Conservation (phyloP, 2,888 invertebrate species). For the Isoperla grammatica region DNA sequence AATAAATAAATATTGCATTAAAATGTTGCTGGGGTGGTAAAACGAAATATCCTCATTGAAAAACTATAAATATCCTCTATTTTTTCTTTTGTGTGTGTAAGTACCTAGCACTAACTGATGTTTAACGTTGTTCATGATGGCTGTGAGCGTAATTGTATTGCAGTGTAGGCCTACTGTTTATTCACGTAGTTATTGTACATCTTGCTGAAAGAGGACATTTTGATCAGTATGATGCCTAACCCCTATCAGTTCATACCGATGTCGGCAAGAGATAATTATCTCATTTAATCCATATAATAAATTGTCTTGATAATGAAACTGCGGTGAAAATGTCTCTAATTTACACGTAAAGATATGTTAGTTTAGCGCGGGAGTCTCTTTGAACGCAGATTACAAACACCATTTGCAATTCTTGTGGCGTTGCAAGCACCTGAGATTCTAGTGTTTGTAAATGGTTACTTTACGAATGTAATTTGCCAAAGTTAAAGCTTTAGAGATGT, state of each 20-base stretch:
- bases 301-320: conserved; percentile 4
- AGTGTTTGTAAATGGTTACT: not conserved
- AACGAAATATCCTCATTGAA: conserved; percentile 3
- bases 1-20: conserved; percentile 23
- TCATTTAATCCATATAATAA: not conserved
- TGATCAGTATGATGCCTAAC: not conserved
- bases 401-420: conserved; percentile 2
- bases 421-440: not conserved
- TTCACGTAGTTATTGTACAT: not conserved
- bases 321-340: conserved; percentile 10
- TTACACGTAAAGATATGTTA: conserved; percentile 17
- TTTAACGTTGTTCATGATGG: no score
- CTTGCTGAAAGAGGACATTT: not conserved
- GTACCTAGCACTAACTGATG: no score
- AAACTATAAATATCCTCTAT: no score
- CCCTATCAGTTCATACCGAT: no score
- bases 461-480: not conserved
- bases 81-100: no score
- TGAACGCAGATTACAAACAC: not conserved
- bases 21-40: conserved; percentile 20
- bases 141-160: no score
- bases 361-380: conserved; percentile 8
- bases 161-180: not conserved
- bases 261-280: no score
- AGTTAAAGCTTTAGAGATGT: not conserved